Percentiles rank a stretch among this genome's conserved stretches.
Evolutionary conservation across 2,113 vertebrate genomes (phyloP).

Genomic region (Morone saxatilis): DNA sequence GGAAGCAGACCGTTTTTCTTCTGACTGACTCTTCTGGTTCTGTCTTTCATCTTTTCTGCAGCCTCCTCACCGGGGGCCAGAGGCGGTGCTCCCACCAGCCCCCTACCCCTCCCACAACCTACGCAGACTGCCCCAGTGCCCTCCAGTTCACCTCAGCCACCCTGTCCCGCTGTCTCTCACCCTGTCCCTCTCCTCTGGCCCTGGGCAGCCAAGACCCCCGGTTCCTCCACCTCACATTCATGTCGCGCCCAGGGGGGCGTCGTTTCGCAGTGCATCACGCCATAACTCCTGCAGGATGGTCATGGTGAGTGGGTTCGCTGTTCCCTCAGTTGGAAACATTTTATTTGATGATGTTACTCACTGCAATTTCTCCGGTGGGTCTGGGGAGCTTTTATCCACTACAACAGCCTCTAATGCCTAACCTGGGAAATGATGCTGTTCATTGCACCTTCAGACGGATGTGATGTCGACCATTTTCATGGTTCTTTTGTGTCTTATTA

Average conservation of each 20-base stretch:
- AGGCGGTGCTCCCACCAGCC: constrained; percentile 56
- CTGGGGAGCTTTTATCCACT: constrained; percentile 35
- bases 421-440: constrained; percentile 49
- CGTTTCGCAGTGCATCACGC: constrained; percentile 59
- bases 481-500: constrained; percentile 53
- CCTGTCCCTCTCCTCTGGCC: constrained; percentile 62
- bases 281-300: constrained; percentile 80
- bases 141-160: constrained; percentile 81
- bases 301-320: constrained; percentile 75
- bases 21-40: constrained; percentile 35
- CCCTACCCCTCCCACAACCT: constrained; percentile 76
- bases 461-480: constrained; percentile 56
- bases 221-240: constrained; percentile 67
- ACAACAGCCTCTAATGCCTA: constrained; percentile 35
- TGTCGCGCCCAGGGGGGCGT: constrained; percentile 63
- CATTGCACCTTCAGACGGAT: constrained; percentile 37
- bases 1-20: constrained; percentile 52
- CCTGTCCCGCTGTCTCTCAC: constrained; percentile 78
- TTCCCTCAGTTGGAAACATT: constrained; percentile 51
- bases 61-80: constrained; percentile 73
- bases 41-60: constrained; percentile 65
- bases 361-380: constrained; percentile 25
- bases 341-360: constrained; percentile 50
- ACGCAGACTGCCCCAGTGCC: constrained; percentile 81
- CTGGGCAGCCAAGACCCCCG: constrained; percentile 62